A percentile compares a stretch with the other conserved stretches of the same genome.
phyloP scores from a whole-genome alignment of 2,888 invertebrate species.

The Epirrita christyi region DNA sequence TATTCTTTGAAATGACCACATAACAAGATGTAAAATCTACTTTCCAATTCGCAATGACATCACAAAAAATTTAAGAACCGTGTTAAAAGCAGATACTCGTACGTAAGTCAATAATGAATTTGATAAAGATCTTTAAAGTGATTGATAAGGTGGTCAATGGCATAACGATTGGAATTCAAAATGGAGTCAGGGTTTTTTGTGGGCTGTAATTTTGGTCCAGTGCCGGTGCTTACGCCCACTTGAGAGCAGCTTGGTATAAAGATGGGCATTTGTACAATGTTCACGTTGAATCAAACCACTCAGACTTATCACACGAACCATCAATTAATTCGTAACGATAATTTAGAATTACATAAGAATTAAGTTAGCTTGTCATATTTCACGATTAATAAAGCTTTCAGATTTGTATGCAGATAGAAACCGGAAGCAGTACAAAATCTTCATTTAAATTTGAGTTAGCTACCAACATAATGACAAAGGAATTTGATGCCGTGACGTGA shows the following conservation, averaged over 20 bases:
- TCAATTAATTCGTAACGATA: conserved; percentile 10
- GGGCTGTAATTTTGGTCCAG: conserved; percentile 27
- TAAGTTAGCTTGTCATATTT: conserved; percentile 17
- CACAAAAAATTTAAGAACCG: not conserved
- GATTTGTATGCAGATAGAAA: conserved; percentile 13
- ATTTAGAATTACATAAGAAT: conserved; percentile 20
- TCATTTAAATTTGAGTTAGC: not conserved
- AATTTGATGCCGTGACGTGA: not conserved
- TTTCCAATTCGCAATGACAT: conserved; percentile 18
- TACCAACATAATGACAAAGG: not conserved
- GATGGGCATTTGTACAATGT: conserved; percentile 11
- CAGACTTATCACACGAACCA: conserved; percentile 24
- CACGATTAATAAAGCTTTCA: conserved; percentile 18
- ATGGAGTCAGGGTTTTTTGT: conserved; percentile 31
- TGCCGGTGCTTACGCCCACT: conserved; percentile 23
- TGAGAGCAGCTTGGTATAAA: conserved; percentile 6
- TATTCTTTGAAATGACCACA: not conserved
- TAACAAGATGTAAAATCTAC: conserved; percentile 4
- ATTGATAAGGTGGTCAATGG: conserved; percentile 13
- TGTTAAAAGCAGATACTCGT: not conserved
- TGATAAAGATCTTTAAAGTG: not conserved
- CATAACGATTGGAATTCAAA: conserved; percentile 24
- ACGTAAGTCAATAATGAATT: not conserved
- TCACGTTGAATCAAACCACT: conserved; percentile 23
- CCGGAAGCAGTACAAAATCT: conserved; percentile 7